phyloP scores from a whole-genome alignment of 2,113 vertebrate genomes.

The Jaculus jaculus region DNA sequence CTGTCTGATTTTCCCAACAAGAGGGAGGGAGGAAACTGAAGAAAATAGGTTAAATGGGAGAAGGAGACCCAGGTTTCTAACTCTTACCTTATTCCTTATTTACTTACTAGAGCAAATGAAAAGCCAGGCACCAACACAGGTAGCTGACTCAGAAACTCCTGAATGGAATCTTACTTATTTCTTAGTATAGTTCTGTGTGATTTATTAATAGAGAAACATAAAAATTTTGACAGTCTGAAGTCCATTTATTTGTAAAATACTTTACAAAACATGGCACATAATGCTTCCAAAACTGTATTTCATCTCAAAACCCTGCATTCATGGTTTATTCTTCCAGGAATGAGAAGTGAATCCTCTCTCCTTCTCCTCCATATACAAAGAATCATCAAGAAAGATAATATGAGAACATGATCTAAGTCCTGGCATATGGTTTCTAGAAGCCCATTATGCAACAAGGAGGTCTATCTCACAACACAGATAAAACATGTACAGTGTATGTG shows the following conservation, averaged over 20 bases:
- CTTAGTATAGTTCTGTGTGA: neutral
- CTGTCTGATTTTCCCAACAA: neutral
- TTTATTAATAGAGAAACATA: neutral
- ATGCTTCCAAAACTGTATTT: slow-evolving; percentile 9
- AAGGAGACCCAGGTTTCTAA: neutral
- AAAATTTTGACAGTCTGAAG: neutral
- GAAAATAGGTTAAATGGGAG: neutral
- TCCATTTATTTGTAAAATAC: neutral
- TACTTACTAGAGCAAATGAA: slow-evolving; percentile 19
- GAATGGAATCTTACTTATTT: slow-evolving; percentile 30
- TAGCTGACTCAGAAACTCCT: neutral
- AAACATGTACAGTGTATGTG: slow-evolving; percentile 9
- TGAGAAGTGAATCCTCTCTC: neutral
- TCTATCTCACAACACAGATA: slow-evolving; percentile 44
- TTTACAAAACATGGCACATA: neutral
- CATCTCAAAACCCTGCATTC: slow-evolving; percentile 24
- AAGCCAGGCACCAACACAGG: neutral
- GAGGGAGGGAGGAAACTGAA: neutral
- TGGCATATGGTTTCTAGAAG: slow-evolving; percentile 23
- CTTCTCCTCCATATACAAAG: neutral
- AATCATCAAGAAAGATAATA: neutral
- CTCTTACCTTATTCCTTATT: too few relatives aligned
- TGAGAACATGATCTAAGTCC: neutral
- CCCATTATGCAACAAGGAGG: slow-evolving; percentile 6
- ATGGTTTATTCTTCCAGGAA: neutral